Conservation (phyloP, 2,113 vertebrate species). For the Emydocephalus ijimae region DNA sequence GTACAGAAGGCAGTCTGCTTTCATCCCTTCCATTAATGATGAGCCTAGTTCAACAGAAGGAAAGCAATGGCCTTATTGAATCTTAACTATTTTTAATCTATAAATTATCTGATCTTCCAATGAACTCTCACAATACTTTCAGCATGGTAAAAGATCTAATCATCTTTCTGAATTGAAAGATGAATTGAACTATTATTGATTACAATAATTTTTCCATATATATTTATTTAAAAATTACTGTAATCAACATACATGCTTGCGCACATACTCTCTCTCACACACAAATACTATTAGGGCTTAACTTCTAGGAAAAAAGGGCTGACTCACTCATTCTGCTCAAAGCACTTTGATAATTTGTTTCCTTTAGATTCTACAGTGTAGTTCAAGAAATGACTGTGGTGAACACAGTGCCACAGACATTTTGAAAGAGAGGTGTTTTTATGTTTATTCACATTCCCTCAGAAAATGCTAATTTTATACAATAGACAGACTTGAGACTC, state of each 20-base stretch:
- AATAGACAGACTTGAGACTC: background rate
- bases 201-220: background rate
- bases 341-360: background rate
- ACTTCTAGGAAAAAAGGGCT: background rate
- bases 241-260: background rate
- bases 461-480: background rate
- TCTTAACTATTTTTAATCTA: background rate
- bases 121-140: background rate
- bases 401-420: background rate
- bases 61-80: background rate
- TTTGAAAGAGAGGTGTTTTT: background rate
- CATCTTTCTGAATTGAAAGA: conserved; percentile 30
- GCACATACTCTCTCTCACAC: background rate
- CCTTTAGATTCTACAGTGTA: background rate
- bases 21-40: background rate
- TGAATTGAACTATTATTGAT: background rate
- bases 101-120: conserved; percentile 20
- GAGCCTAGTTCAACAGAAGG: background rate
- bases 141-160: background rate
- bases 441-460: background rate
- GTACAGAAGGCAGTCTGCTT: background rate
- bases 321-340: background rate
- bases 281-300: background rate
- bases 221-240: background rate
- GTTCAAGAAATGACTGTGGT: background rate